Base-by-base conservation (phyloP, 2,113 vertebrate genomes). In the Archilochus colubris region DNA sequence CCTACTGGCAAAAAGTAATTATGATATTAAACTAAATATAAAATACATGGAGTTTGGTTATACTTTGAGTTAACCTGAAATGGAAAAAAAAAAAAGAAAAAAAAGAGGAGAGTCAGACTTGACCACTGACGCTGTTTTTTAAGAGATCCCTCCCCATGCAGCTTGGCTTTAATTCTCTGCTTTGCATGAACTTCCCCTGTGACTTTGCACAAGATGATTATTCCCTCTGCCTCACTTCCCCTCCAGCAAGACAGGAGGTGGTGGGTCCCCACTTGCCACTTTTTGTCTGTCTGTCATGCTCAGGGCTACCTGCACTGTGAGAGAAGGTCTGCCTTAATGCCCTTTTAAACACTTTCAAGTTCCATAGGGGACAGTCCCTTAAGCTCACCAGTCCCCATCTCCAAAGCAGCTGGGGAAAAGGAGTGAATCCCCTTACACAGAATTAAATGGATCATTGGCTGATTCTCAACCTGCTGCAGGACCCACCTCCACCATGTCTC, bases 181-280 rank as follows among this genome's bases (percentile, higher is more conserved):
- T 72, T 75, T 3, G 7, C 76, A 70, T 1, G 4, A 88, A 75
- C 72, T 84, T 77, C 76, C 76, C 2, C 1, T 54, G 48, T 75
- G 68, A 89, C 73, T 67, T 63, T 55, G 69, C 40, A 43, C 30
- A 50, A 87, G 67, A 44, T 13, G 8, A 27, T 91, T 89, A 79
- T 50, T 86, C 68, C n/a, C 59, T 69, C 44, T 54, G 40, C 64
- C 63, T 93, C 84, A 82, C 70, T 95, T 92, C 82, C 73, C 53
- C 21, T 81, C 68, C 61, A 70, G 57, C 6, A 11, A 75, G 82
- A 64, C 7, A 36, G 31, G 53, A 75, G 82, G 55, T 62, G 25
- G 20, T 1, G 1, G 28, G 38, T 62, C 73, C 46, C 33, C 33
- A 16, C 30, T 80, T 46, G 40, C 17, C 51, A 30, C 28, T 61